These are phyloP conservation scores for Dipodomys stephensi DNA, from an alignment of 2,113 vertebrate genomes.

Conservation along the genomic window DNA sequence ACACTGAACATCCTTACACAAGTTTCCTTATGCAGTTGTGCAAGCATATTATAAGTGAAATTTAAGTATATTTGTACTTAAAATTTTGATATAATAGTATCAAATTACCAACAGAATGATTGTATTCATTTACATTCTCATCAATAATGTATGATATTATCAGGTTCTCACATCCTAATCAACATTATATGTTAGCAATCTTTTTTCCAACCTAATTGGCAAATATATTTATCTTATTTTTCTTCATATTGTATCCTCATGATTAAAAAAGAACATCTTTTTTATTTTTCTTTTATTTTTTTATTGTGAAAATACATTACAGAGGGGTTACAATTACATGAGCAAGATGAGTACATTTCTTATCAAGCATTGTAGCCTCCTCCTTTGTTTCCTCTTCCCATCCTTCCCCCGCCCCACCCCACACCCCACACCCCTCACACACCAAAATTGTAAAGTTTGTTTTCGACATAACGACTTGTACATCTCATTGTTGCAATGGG, in stretches of 20 bases:
- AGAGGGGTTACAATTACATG: too few relatives aligned
- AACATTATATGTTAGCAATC: conserved; percentile 34
- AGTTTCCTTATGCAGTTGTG: conserved; percentile 51
- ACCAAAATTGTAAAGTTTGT: too few relatives aligned
- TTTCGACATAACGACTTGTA: too few relatives aligned
- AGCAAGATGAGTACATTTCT: too few relatives aligned
- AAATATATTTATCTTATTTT: not conserved
- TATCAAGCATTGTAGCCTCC: too few relatives aligned
- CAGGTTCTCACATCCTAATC: conserved; percentile 42
- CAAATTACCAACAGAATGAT: conserved; percentile 62
- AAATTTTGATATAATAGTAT: conserved; percentile 36
- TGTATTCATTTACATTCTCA: conserved; percentile 27
- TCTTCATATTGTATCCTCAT: conserved; percentile 51
- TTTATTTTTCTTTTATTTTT: too few relatives aligned
- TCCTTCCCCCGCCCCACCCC: too few relatives aligned
- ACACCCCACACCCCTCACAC: too few relatives aligned
- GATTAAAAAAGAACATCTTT: not conserved
- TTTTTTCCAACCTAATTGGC: conserved; percentile 7
- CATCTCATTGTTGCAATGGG: too few relatives aligned
- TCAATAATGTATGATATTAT: not conserved
- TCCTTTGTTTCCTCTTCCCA: too few relatives aligned
- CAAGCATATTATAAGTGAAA: conserved; percentile 59
- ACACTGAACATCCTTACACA: conserved; percentile 37
- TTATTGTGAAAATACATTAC: too few relatives aligned
- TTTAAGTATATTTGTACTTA: conserved; percentile 60